Base-by-base conservation (phyloP, 2,113 vertebrate genomes). In the Brienomyrus longianalis region DNA sequence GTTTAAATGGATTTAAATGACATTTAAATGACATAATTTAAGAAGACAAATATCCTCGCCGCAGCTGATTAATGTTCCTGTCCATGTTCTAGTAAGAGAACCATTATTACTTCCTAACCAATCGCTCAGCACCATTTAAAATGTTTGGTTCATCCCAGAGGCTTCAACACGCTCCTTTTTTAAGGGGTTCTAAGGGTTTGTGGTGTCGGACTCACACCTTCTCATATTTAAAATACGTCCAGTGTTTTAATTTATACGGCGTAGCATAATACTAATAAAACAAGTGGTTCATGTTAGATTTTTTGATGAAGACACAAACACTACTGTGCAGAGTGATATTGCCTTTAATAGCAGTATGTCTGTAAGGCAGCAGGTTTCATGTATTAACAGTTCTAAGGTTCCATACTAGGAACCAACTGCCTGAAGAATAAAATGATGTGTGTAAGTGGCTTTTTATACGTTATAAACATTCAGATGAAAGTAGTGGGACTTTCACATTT, bases 181-280 rank as follows among this genome's bases (percentile, higher is more conserved):
- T 52, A 87, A 84, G 88, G 47, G 39, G 87, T 35, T 43, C 45
- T 50, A 77, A 77, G 19, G 3, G 51, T 89, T 88, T 83, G 80
- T 66, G 83, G 8, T 77, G 54, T 2, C 19, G 45, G 86, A n/a
- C 47, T 89, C 35, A 50, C 4, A 43, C 87, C 86, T 62, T 0
- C 88, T 90, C 90, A 89, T 4, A 66, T 91, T 93, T 93, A 91
- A 90, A 47, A 86, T 89, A 0, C 89, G 92, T 90, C 91, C 90
- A 90, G 51, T 31, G 48, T 90, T 92, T 92, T 94, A 90, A 93
- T 93, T 92, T 93, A 93, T 95, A 91, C 89, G 59, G 87, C 89
- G 48, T 90, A 92, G 92, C 90, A 90, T 90, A 92, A 91, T 85
- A 70, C 48, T 88, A 92, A 88, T 35, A 52, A 92, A 91, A 77